Percentiles rank a stretch among this genome's conserved stretches.
Conservation (phyloP, 2,888 invertebrate genomes). For the Hipparchia semele region DNA sequence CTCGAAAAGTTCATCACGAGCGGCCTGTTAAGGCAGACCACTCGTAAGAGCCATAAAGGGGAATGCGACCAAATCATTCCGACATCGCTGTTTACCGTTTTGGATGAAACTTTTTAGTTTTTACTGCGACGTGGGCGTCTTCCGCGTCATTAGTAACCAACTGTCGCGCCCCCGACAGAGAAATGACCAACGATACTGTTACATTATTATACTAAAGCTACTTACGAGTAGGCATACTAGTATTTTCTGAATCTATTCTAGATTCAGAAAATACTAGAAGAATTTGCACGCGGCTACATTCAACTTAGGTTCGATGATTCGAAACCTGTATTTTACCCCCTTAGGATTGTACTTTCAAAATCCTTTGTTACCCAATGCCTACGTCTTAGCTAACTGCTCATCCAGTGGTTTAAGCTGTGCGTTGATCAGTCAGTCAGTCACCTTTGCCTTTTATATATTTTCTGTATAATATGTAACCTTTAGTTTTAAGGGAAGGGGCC, state of each 20-base stretch:
- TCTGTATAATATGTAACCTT: too few species aligned
- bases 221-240: background rate
- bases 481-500: too few species aligned
- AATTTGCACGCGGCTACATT: too few species aligned
- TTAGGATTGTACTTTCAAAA: too few species aligned
- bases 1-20: constrained; percentile 13
- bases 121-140: constrained; percentile 57
- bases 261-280: too few species aligned
- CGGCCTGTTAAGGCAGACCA: background rate
- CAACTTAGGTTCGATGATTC: too few species aligned
- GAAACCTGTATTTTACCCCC: too few species aligned
- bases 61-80: constrained; percentile 30
- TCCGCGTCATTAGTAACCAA: constrained; percentile 55
- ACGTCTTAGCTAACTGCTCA: too few species aligned
- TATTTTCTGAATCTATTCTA: background rate
- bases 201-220: background rate
- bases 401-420: too few species aligned
- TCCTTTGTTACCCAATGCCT: too few species aligned
- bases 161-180: background rate
- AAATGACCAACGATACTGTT: background rate
- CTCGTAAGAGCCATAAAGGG: constrained; percentile 18
- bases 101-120: constrained; percentile 53
- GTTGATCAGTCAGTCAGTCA: too few species aligned
- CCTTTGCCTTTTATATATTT: too few species aligned
- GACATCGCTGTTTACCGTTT: constrained; percentile 34